Evolutionary conservation across 2,888 invertebrate species (phyloP).

Genomic region (Urechis unicinctus): DNA sequence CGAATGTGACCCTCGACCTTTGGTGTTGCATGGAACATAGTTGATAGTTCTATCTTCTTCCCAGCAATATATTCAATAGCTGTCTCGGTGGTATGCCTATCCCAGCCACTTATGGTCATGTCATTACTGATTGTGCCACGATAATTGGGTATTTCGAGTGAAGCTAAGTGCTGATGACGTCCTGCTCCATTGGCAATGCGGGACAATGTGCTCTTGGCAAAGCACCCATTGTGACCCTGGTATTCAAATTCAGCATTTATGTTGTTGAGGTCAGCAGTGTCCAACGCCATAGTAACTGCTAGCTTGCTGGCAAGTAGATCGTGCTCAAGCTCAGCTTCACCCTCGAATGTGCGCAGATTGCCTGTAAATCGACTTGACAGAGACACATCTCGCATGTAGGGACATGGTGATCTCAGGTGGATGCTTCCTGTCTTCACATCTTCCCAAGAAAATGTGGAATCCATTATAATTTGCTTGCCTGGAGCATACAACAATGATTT

Average conservation of each 20-base stretch:
- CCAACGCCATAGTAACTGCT: conserved; percentile 1
- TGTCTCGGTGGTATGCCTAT: neutral
- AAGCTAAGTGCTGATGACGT: neutral
- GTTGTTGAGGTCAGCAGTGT: conserved; percentile 12
- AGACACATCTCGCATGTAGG: conserved; percentile 1
- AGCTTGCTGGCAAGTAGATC: conserved; percentile 9
- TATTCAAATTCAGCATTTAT: conserved; percentile 6
- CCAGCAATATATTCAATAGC: conserved; percentile 5
- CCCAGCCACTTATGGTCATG: neutral
- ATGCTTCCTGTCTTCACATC: conserved; percentile 21
- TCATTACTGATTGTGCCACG: conserved; percentile 1
- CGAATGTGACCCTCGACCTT: neutral
- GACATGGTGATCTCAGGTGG: conserved; percentile 24
- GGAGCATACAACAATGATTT: conserved; percentile 24
- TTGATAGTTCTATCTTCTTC: conserved; percentile 3
- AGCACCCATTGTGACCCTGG: conserved; percentile 5
- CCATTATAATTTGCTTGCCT: conserved; percentile 21
- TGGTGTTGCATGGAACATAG: neutral
- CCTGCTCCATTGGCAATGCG: conserved; percentile 5
- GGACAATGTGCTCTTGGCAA: neutral
- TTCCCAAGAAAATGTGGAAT: conserved; percentile 20
- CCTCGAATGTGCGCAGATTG: conserved; percentile 9
- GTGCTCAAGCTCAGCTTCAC: conserved; percentile 9
- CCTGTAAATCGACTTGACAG: conserved; percentile 8
- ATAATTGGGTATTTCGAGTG: conserved; percentile 7